Conservation (phyloP, 2,888 invertebrate species). For the Ornithoptera alexandrae region DNA sequence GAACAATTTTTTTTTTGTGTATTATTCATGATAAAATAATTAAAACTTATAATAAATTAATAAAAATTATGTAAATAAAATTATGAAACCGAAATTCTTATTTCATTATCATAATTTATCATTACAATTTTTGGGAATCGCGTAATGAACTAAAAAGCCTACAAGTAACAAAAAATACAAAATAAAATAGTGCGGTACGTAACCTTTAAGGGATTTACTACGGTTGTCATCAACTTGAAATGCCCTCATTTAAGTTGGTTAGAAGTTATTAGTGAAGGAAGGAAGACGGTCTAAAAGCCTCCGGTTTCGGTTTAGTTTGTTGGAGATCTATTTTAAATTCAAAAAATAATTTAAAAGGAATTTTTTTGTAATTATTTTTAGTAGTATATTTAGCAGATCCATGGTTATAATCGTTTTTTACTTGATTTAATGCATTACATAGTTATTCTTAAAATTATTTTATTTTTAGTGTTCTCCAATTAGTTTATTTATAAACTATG, state of each 20-base stretch:
- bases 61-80: no score
- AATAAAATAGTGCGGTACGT: background rate
- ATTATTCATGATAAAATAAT: no score
- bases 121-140: no score
- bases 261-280: background rate
- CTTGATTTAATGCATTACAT: background rate
- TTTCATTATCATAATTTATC: no score
- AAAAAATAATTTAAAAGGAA: background rate
- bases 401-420: no score
- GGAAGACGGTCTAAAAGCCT: slow-evolving; percentile 1
- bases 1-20: no score
- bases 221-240: background rate
- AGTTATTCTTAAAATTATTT: background rate
- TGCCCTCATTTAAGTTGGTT: background rate
- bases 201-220: background rate
- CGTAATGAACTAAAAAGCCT: no score
- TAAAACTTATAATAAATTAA: no score
- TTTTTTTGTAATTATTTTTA: background rate
- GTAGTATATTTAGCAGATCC: background rate
- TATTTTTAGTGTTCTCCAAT: no score
- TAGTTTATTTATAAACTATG: no score
- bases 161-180: background rate
- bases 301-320: background rate
- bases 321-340: background rate
- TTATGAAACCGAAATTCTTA: no score